phyloP scores from a whole-genome alignment of 1,140 invertebrate genomes.

The Nomia melanderi region DNA sequence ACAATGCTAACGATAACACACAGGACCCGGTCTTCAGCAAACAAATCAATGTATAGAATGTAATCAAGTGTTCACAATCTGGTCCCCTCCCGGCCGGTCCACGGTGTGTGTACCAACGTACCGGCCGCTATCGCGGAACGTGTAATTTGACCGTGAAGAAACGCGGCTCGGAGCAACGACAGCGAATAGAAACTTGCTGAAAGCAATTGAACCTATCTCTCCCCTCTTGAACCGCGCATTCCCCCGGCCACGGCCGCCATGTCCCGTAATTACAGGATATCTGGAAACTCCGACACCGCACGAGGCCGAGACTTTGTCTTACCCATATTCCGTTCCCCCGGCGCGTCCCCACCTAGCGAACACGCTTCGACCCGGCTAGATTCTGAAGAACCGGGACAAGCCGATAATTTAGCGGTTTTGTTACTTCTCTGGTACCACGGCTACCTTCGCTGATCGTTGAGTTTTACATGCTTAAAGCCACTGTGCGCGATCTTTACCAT shows the following conservation, averaged over 20 bases:
- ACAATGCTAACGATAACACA: constrained; percentile 12
- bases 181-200: constrained; percentile 37
- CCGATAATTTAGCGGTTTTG: constrained; percentile 77
- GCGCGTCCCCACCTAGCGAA: constrained; percentile 14
- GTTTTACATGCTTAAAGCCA: constrained; percentile 74
- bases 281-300: constrained; percentile 28
- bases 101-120: too few species aligned
- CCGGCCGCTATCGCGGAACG: constrained; percentile 4
- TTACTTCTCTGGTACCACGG: constrained; percentile 66
- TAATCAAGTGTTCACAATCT: constrained; percentile 20
- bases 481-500: constrained; percentile 38
- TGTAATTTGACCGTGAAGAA: constrained; percentile 34
- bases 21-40: not conserved
- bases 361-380: not conserved
- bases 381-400: constrained; percentile 67
- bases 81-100: not conserved
- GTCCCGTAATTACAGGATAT: constrained; percentile 44
- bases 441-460: constrained; percentile 58
- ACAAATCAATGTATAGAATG: constrained; percentile 40
- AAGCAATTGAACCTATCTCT: constrained; percentile 45
- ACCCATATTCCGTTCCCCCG: constrained; percentile 58
- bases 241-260: not conserved
- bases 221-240: not conserved
- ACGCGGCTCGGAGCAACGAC: constrained; percentile 30
- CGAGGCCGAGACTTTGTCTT: constrained; percentile 35